Percentiles rank a stretch among this genome's conserved stretches.
Evolutionary conservation across 2,888 invertebrate species (phyloP).

Genomic region (Sialis lutaria): DNA sequence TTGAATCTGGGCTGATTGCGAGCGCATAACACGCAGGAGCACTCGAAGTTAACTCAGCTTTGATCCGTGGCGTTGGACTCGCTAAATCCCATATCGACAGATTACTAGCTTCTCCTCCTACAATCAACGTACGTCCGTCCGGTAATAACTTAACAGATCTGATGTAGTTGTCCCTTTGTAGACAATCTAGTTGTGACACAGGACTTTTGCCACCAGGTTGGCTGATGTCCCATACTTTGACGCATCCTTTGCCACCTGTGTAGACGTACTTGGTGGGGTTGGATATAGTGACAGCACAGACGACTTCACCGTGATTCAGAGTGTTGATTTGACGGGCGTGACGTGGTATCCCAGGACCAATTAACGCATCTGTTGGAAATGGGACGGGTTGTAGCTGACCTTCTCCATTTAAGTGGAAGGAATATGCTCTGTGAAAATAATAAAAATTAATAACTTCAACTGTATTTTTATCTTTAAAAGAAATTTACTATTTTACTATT

Average conservation of each 20-base stretch:
- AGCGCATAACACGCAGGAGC: conserved; percentile 96
- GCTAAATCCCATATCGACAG: conserved; percentile 92
- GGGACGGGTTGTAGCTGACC: conserved; percentile 84
- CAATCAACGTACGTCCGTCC: conserved; percentile 84
- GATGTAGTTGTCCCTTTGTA: conserved; percentile 92
- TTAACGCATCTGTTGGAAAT: conserved; percentile 85
- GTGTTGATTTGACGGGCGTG: conserved; percentile 87
- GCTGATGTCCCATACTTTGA: conserved; percentile 94
- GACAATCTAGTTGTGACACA: conserved; percentile 80
- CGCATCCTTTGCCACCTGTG: conserved; percentile 93
- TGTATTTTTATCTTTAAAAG: neutral
- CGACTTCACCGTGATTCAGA: conserved; percentile 88
- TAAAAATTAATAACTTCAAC: neutral
- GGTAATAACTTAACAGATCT: conserved; percentile 85
- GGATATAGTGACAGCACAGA: conserved; percentile 92
- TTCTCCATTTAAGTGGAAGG: conserved; percentile 83
- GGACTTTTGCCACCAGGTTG: conserved; percentile 74
- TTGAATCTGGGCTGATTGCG: conserved; percentile 88
- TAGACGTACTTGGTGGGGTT: conserved; percentile 86
- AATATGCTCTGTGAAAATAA: conserved; percentile 62
- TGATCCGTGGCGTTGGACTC: conserved; percentile 77
- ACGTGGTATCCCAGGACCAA: conserved; percentile 83
- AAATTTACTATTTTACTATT: neutral
- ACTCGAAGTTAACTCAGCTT: conserved; percentile 82
- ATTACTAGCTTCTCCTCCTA: conserved; percentile 90